Evolutionary conservation across 2,113 vertebrate genomes (phyloP), one percentile per base, ranked within the genome.

Genomic region (Cariama cristata): DNA sequence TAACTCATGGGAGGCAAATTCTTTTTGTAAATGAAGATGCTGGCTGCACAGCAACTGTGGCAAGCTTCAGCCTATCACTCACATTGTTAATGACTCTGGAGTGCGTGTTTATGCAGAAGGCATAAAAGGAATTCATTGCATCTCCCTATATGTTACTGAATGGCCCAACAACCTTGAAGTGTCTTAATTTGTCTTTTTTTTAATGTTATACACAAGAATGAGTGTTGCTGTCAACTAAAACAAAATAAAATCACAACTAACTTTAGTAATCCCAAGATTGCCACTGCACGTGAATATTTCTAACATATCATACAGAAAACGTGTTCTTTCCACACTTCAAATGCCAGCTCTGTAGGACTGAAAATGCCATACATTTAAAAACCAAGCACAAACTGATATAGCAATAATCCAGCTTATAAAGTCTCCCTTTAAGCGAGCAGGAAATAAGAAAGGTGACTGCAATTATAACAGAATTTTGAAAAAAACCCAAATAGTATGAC

Each of bases 371-470:
- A 27, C 13, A 33, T 42, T 82, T 88, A 12, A 88, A 93, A 95
- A 28, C 11, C 10, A 90, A 93, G 27, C 64, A 79, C 27, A 86
- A 88, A 81, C 7, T 77, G 45, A 74, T 88, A 77, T 50, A 52
- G 12, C 47, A 84, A 60, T 92, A 79, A 88, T 74, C 21, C 47
- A 75, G 2, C 3, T 74, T 67, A 63, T 88, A 93, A 96, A 72
- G 1, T 63, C 9, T 80, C 13, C 55, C 9, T 91, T 86, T 81
- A 88, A 86, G 30, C 76, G 27, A 84, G 7, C 23, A 86, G 90
- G 55, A 93, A 90, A 91, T 89, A 93, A 84, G 59, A 86, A 86
- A 79, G 40, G 35, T 92, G 59, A 90, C 47, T 84, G 56, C 18
- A 80, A 82, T 80, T 90, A 64, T 50, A 90, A 69, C 3, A 90